Conservation (phyloP, 2,113 vertebrate species). For the Pterocles orientalis region DNA sequence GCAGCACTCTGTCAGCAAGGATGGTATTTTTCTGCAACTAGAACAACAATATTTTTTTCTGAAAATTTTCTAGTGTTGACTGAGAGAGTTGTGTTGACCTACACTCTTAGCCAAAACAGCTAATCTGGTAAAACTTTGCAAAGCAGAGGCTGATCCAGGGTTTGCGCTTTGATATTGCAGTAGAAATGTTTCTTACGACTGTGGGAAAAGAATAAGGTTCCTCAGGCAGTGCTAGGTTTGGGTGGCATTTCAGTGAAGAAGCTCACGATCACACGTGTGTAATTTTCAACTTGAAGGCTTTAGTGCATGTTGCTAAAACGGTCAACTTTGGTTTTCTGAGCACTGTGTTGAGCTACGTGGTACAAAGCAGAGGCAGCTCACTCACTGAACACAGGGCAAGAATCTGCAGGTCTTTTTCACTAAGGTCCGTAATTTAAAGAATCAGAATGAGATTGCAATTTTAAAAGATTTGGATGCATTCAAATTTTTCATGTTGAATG, state of each 20-base stretch:
- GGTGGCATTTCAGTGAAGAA: not conserved
- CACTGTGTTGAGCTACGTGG: not conserved
- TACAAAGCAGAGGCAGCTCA: not conserved
- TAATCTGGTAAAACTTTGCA: not conserved
- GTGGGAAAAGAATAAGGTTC: not conserved
- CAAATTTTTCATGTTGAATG: not conserved
- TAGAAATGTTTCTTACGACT: not conserved
- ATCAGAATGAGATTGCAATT: not conserved
- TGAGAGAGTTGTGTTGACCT: not conserved
- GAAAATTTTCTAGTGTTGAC: not conserved
- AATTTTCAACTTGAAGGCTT: not conserved
- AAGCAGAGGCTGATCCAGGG: not conserved
- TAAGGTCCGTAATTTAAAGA: not conserved
- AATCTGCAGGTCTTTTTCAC: not conserved
- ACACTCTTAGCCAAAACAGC: not conserved
- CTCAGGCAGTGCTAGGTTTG: not conserved
- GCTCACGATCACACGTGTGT: not conserved
- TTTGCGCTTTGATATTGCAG: not conserved
- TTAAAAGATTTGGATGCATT: not conserved
- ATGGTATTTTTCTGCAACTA: not conserved
- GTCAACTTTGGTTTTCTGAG: not conserved
- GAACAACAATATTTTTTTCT: not conserved
- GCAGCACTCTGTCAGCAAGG: not conserved
- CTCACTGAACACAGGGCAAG: fast-evolving
- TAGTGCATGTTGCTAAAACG: not conserved